Percentiles rank a stretch among this genome's conserved stretches.
phyloP scores from a whole-genome alignment of 2,888 invertebrate species.

The Drosophila atripex region DNA sequence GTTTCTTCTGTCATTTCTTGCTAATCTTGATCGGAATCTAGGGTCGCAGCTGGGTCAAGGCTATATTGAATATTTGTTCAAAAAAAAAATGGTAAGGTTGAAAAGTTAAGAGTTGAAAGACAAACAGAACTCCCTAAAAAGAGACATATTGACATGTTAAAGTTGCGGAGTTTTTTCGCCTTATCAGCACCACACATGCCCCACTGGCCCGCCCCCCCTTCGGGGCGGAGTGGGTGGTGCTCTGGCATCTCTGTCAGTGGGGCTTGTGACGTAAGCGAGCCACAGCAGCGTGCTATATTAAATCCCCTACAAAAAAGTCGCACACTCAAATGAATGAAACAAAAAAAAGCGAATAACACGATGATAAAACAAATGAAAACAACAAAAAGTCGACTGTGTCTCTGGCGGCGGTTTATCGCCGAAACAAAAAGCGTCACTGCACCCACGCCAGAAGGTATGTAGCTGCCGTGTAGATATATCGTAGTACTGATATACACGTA shows the following conservation, averaged over 20 bases:
- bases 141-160: constrained; percentile 44
- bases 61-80: background rate
- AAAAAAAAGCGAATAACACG: constrained; percentile 44
- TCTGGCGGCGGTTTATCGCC: constrained; percentile 56
- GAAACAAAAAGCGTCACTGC: constrained; percentile 60
- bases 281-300: constrained; percentile 57
- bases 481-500: constrained; percentile 10
- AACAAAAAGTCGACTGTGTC: constrained; percentile 47
- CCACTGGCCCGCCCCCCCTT: constrained; percentile 16
- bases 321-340: constrained; percentile 6
- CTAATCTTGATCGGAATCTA: background rate
- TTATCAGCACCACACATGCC: constrained; percentile 60
- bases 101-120: no score
- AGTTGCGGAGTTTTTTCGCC: constrained; percentile 54
- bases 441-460: constrained; percentile 40
- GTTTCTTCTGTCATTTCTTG: constrained; percentile 8
- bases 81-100: background rate
- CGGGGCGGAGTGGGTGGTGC: constrained; percentile 6
- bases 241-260: constrained; percentile 28
- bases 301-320: constrained; percentile 58
- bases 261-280: constrained; percentile 66
- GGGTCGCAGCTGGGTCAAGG: constrained; percentile 35
- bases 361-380: constrained; percentile 27
- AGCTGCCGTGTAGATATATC: constrained; percentile 14
- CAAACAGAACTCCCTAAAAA: no score